These are phyloP conservation scores for Mastacembelus armatus DNA, from an alignment of 2,797 vertebrate genomes.

Conservation along the genomic window DNA sequence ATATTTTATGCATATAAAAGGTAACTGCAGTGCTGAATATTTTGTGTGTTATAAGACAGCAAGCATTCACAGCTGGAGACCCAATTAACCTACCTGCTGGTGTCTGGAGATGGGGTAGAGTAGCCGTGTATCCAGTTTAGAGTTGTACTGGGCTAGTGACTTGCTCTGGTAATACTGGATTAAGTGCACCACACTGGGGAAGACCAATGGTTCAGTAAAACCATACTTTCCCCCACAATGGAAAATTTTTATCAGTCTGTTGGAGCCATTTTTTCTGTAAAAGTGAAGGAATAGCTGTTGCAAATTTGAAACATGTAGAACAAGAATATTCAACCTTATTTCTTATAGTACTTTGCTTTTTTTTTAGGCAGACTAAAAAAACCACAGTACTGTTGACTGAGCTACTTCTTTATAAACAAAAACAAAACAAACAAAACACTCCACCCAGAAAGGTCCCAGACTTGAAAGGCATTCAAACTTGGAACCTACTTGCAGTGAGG, in stretches of 20 bases:
- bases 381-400: no score
- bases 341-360: not conserved
- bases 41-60: not conserved
- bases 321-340: not conserved
- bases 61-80: not conserved
- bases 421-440: no score
- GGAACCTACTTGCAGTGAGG: no score
- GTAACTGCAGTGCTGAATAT: no score
- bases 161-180: constrained; percentile 91
- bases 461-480: no score
- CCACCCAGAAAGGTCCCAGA: no score
- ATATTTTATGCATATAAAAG: no score
- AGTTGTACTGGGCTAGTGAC: constrained; percentile 92
- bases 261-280: constrained; percentile 92
- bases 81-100: constrained; percentile 86
- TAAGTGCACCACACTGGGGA: constrained; percentile 89
- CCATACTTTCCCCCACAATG: constrained; percentile 89
- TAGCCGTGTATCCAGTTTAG: constrained; percentile 91
- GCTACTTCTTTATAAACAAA: no score
- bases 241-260: constrained; percentile 94
- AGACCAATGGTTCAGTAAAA: constrained; percentile 92
- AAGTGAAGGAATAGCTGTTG: constrained; percentile 10
- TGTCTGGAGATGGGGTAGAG: constrained; percentile 92
- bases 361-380: not conserved
- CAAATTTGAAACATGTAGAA: not conserved